phyloP scores from a whole-genome alignment of 37 sponge, comb jelly and placozoan genomes.

The Lycopodina hypogea region DNA sequence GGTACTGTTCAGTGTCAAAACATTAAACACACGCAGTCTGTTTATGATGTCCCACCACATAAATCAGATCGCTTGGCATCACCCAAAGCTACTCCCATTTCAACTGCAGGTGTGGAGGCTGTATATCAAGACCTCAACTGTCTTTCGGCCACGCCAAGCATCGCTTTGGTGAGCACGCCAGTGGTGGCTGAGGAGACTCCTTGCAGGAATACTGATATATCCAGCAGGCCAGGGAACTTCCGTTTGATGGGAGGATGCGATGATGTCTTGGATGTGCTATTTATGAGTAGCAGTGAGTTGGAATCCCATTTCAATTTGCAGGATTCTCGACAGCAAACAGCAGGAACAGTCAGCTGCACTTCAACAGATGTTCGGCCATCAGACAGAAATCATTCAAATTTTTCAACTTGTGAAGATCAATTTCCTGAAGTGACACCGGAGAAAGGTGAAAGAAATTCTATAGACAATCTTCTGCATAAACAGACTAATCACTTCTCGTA shows the following conservation, averaged over 20 bases:
- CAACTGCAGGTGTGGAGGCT: too few species aligned
- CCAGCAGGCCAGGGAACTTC: neutral
- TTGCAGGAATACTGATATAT: neutral
- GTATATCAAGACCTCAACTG: neutral
- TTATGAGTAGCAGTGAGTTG: constrained; percentile 28
- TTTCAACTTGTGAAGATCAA: neutral
- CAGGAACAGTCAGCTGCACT: neutral
- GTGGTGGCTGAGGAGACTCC: neutral
- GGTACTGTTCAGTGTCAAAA: neutral
- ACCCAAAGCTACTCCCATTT: neutral
- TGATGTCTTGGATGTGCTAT: constrained; percentile 26
- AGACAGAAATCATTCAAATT: neutral
- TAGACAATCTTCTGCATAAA: neutral
- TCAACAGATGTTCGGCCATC: neutral
- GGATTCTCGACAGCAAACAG: neutral
- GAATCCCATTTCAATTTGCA: constrained; percentile 6
- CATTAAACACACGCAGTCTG: neutral
- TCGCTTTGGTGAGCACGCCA: neutral
- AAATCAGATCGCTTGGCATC: neutral
- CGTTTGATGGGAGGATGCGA: constrained; percentile 6
- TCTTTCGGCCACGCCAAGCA: neutral
- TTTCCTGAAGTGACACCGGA: neutral
- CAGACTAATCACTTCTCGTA: neutral
- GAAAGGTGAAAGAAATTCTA: neutral
- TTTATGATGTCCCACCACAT: neutral